phyloP scores from a whole-genome alignment of 2,797 vertebrate species.

The Iguana delicatissima region DNA sequence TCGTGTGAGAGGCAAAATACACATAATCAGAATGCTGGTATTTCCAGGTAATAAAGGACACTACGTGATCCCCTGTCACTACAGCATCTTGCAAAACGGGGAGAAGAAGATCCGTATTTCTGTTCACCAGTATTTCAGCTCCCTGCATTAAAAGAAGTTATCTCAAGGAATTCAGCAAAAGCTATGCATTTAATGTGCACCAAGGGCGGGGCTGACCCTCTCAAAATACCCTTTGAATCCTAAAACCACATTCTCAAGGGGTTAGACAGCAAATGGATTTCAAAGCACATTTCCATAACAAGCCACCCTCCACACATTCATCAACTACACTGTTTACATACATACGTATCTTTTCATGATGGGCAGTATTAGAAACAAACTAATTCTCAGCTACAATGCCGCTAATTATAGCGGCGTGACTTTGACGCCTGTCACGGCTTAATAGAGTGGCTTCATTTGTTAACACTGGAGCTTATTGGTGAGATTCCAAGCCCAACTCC shows the following conservation, averaged over 20 bases:
- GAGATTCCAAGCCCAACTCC: not conserved
- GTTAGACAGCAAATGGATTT: not conserved
- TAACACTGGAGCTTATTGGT: not conserved
- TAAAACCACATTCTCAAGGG: not conserved
- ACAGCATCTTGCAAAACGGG: not conserved
- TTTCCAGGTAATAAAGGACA: not conserved
- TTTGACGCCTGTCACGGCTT: not conserved
- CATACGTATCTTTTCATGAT: not conserved
- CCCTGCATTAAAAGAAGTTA: no score
- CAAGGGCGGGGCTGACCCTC: not conserved
- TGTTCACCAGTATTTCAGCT: not conserved
- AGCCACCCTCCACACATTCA: not conserved
- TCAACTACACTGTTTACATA: not conserved
- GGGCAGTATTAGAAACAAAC: not conserved
- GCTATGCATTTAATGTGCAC: not conserved
- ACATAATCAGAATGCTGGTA: not conserved
- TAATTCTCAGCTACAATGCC: not conserved
- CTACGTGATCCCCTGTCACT: not conserved
- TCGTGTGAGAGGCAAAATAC: not conserved
- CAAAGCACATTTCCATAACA: not conserved
- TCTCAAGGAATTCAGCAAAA: not conserved
- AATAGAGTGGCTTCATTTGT: not conserved
- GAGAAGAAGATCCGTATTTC: not conserved
- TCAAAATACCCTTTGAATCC: not conserved
- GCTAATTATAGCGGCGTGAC: slow-evolving; percentile 18